phyloP scores from a whole-genome alignment of 2,888 invertebrate genomes.

The Agrochola lychnidis region DNA sequence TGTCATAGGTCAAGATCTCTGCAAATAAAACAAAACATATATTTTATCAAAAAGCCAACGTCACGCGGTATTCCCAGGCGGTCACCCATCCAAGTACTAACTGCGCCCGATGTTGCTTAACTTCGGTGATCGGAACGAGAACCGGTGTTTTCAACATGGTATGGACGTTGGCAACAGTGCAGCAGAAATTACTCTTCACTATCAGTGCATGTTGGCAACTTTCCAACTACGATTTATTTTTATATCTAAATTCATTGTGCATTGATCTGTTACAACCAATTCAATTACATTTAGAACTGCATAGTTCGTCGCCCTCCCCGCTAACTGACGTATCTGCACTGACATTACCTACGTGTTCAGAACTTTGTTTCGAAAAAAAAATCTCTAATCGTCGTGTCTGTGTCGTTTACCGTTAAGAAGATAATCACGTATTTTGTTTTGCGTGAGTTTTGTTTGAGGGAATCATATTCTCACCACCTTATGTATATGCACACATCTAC shows the following conservation, averaged over 20 bases:
- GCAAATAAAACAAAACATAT: background rate
- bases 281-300: background rate
- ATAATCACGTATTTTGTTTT: no score
- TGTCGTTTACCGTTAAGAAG: no score
- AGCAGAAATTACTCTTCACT: background rate
- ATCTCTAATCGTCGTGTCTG: no score
- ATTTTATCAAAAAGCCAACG: conserved; percentile 70
- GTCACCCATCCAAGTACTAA: conserved; percentile 89
- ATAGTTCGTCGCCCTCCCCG: no score
- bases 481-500: no score
- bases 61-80: conserved; percentile 85
- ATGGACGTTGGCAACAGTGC: conserved; percentile 43
- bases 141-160: conserved; percentile 52
- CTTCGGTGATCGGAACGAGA: conserved; percentile 85
- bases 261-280: background rate
- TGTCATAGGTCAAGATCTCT: no score
- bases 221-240: conserved; percentile 1
- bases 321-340: no score
- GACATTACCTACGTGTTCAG: no score
- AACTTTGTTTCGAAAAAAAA: no score
- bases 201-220: background rate
- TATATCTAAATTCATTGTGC: background rate
- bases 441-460: no score
- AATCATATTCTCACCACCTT: no score
- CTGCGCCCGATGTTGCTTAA: conserved; percentile 87